These are phyloP conservation scores for Andrena haemorrhoa DNA, from an alignment of 2,888 invertebrate genomes.

Conservation along the genomic window DNA sequence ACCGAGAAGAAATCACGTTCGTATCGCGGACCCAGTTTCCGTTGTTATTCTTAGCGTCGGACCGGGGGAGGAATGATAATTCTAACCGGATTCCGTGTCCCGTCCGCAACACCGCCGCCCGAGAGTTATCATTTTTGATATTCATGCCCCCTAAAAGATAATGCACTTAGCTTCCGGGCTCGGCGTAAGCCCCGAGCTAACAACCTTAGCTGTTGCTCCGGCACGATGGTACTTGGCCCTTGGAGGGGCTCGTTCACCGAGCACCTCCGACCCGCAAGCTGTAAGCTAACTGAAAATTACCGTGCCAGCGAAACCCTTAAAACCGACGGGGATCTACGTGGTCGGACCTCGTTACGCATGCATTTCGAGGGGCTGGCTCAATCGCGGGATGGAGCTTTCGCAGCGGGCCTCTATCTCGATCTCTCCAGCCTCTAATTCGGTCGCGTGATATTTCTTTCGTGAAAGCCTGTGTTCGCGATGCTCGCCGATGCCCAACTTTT, in stretches of 20 bases:
- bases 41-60: not conserved
- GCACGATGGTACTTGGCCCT: constrained; percentile 46
- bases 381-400: constrained; percentile 35
- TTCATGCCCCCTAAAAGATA: constrained; percentile 38
- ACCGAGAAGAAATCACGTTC: not conserved
- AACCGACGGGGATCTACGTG: constrained; percentile 65
- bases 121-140: constrained; percentile 44
- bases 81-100: not conserved
- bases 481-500: not conserved
- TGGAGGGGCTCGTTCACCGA: constrained; percentile 30
- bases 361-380: constrained; percentile 15
- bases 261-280: constrained; percentile 54
- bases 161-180: constrained; percentile 38
- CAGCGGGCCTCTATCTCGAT: constrained; percentile 37
- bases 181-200: constrained; percentile 34
- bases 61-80: constrained; percentile 12
- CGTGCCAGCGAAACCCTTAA: constrained; percentile 66
- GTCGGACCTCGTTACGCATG: constrained; percentile 24
- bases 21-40: not conserved
- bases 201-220: constrained; percentile 55
- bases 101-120: not conserved
- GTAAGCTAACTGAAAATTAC: constrained; percentile 76
- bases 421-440: constrained; percentile 26
- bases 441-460: constrained; percentile 44
- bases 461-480: constrained; percentile 1